Evolutionary conservation across 2,797 vertebrate species (phyloP), one percentile per base, ranked within the genome.

Genomic region (Micromesistius poutassou): DNA sequence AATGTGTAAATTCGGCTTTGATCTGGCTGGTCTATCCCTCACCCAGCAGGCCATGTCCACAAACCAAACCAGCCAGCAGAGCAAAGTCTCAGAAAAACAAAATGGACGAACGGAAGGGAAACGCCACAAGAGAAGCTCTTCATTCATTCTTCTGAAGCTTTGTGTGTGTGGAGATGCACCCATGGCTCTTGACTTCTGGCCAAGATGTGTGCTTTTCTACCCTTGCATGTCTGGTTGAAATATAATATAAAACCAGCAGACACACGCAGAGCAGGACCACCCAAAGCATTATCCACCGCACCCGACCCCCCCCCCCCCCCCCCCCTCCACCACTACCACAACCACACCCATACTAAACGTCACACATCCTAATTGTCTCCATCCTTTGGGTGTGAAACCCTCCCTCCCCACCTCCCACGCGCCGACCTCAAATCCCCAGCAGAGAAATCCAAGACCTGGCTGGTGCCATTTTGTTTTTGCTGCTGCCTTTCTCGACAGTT

Each of bases 281-380:
- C 93, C 93, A 94, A 89, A 91, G 80, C 82, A 90, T 62, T n/a
- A n/a, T 79, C 86, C 85, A 84, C 87, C 88, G 86, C 30, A n/a
- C 55, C 22, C 55, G 46, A 55, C 55, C 40, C 73, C 30, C 13
- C 30, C 71, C 0, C 31, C 10, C 16, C 12, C n/a, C 85, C 87
- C 85, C 30, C 14, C 16, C 71, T 2, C 71, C 10, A 30, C 12
- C 9, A 73, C n/a, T 84, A 87, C 85, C 87, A 88, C 82, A 79
- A 85, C 83, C 84, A 82, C 80, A 73, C 72, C 86, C 84, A 82
- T 83, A 85, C 85, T 80, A 89, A 90, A 81, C 86, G 78, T 89
- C 86, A 85, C 89, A 88, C 80, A 89, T 91, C 89, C 93, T 94
- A 94, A 94, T 94, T 93, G 92, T 93, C 93, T 94, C 92, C 92